Evolutionary conservation across 1,140 invertebrate species (phyloP), one percentile per base, ranked within the genome.

Genomic region (Sitodiplosis mosellana): DNA sequence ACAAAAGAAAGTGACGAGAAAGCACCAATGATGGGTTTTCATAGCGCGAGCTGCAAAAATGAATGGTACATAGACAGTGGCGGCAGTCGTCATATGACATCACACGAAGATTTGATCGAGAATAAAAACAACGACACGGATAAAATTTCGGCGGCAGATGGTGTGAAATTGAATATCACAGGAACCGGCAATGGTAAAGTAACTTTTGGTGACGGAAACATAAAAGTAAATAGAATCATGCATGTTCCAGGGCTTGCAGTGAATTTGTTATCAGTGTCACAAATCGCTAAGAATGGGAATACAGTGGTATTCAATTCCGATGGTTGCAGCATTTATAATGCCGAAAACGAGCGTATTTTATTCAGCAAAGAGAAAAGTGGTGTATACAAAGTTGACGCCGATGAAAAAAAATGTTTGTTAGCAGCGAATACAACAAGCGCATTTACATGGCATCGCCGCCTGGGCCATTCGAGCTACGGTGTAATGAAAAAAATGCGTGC

Each of bases 121-220:
- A 52, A 36, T 27, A 47, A 34, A 27, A 27, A 33, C 36, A 17
- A 21, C 14, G 36, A 36, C 17, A 51, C 45, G 12, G 59, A 53
- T 40, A 56, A 61, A 36, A 59, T 62, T 51, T 46, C 54, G 8
- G 52, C 57, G n/a, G 61, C 60, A 12, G 53, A 62, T 45, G 47
- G 53, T 41, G 42, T 48, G 46, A 60, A 51, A 43, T 34, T 59
- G 7, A 33, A 49, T 34, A 58, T 57, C 3, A 18, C 46, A 21
- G 56, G 56, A 53, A 46, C 45, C 15, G 60, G 58, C 4, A 48
- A 61, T 45, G 46, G 60, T 21, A 46, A 53, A 7, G 54, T 57
- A 22, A 53, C 40, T 1, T 52, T 56, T 22, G 14, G 18, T n/a
- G 19, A 18, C 11, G 20, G 19, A 3, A 19, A 45, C 17, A 22